These are phyloP conservation scores for Melinaea marsaeus DNA, from an alignment of 2,888 invertebrate genomes.

Conservation along the genomic window DNA sequence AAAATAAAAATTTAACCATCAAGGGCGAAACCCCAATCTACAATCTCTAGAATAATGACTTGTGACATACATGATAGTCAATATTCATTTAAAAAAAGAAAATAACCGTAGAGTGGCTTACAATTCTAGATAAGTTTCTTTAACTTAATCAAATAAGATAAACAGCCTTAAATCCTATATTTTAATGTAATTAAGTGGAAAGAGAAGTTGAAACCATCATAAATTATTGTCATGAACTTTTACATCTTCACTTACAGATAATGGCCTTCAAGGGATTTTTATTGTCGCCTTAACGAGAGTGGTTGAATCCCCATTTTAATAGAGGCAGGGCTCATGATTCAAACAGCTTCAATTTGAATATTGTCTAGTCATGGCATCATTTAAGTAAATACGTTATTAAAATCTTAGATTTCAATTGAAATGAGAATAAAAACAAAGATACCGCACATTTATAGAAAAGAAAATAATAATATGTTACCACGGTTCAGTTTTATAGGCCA, in stretches of 20 bases:
- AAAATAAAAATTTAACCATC: too few species aligned
- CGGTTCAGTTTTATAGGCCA: too few species aligned
- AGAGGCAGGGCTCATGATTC: conserved; percentile 9
- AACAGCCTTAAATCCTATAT: background rate
- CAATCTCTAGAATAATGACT: too few species aligned
- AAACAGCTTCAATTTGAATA: conserved; percentile 13
- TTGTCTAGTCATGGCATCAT: conserved; percentile 16
- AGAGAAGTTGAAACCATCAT: background rate
- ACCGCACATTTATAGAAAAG: background rate
- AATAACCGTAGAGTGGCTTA: too few species aligned
- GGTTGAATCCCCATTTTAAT: conserved; percentile 12
- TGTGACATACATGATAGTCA: too few species aligned
- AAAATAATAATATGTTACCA: too few species aligned
- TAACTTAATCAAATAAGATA: too few species aligned
- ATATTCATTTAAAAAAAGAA: too few species aligned
- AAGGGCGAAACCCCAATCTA: too few species aligned
- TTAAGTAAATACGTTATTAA: background rate
- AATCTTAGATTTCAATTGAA: background rate
- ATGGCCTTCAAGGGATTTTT: conserved; percentile 14
- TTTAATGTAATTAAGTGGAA: conserved; percentile 1
- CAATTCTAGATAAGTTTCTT: too few species aligned
- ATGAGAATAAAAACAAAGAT: background rate
- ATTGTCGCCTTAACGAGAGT: conserved; percentile 11
- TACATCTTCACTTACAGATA: conserved; percentile 13
- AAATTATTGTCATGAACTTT: conserved; percentile 17